A percentile compares a stretch with the other conserved stretches of the same genome.
phyloP scores from a whole-genome alignment of 2,888 invertebrate species.

The Matsumyia berberina region DNA sequence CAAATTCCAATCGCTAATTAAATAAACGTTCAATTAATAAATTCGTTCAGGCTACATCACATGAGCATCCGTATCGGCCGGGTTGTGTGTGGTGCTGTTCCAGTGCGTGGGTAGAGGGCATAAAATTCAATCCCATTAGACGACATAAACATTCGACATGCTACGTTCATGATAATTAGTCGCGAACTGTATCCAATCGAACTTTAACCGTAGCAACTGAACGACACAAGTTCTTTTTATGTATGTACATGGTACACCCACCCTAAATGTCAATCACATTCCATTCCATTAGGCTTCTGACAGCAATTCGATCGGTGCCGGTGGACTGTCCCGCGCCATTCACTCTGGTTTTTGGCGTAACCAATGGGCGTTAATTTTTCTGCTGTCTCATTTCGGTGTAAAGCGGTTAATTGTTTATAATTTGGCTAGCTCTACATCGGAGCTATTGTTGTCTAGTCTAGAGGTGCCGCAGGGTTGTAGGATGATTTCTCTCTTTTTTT shows the following conservation, averaged over 20 bases:
- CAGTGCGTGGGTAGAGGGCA: slow-evolving; percentile 22
- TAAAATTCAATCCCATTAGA: slow-evolving; percentile 61
- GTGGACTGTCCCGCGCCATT: slow-evolving; percentile 1
- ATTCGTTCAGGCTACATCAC: slow-evolving; percentile 29
- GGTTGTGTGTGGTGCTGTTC: not conserved
- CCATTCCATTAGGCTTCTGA: slow-evolving; percentile 52
- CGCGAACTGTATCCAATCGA: slow-evolving; percentile 68
- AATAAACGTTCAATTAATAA: slow-evolving; percentile 57
- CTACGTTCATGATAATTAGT: slow-evolving; percentile 66
- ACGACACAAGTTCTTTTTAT: slow-evolving; percentile 49
- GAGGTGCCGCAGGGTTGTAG: slow-evolving; percentile 22
- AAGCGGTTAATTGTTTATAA: slow-evolving; percentile 44
- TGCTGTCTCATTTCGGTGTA: slow-evolving; percentile 35
- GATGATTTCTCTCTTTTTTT: slow-evolving; percentile 3
- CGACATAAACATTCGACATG: slow-evolving; percentile 62
- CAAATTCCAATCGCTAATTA: slow-evolving; percentile 67
- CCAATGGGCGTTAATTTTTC: slow-evolving; percentile 48
- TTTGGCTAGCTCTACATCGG: slow-evolving; percentile 1
- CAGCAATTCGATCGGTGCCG: slow-evolving; percentile 56
- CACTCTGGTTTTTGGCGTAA: slow-evolving; percentile 20
- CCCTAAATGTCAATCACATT: slow-evolving; percentile 69
- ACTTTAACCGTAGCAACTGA: slow-evolving; percentile 44
- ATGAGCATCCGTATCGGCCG: not conserved
- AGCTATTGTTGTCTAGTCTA: not conserved
- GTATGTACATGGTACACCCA: slow-evolving; percentile 34